These are phyloP conservation scores for Lagocephalus sceleratus DNA, from an alignment of 2,797 vertebrate species.

Conservation along the genomic window DNA sequence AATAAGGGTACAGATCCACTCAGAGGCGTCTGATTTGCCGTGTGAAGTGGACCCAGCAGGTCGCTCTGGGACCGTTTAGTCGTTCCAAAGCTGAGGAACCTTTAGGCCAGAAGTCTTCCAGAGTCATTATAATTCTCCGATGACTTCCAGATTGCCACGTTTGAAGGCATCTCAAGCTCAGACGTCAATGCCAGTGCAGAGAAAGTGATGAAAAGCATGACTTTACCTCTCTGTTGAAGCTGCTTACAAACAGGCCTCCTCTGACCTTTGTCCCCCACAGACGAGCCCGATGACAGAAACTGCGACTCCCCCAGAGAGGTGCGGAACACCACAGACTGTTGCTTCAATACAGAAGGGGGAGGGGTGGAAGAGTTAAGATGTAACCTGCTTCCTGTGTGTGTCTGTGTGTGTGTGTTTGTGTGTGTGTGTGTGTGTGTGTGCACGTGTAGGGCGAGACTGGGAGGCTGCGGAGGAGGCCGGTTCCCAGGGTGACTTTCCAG, in stretches of 20 bases:
- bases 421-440: slow-evolving; percentile 37
- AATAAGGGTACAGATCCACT: slow-evolving; percentile 63
- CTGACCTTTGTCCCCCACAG: slow-evolving; percentile 54
- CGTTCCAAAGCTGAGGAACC: slow-evolving; percentile 6
- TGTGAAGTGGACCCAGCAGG: background rate
- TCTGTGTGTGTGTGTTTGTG: slow-evolving; percentile 29
- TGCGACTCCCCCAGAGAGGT: slow-evolving; percentile 76
- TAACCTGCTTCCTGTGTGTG: slow-evolving; percentile 14
- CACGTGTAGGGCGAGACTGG: slow-evolving; percentile 76
- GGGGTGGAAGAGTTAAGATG: background rate
- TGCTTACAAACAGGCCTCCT: slow-evolving; percentile 58
- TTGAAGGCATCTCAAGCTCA: slow-evolving; percentile 23
- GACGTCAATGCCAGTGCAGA: slow-evolving; percentile 22
- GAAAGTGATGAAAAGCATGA: slow-evolving; percentile 50
- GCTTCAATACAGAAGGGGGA: slow-evolving; percentile 6
- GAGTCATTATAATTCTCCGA: slow-evolving; percentile 14
- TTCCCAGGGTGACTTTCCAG: slow-evolving; percentile 92
- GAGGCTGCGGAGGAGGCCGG: slow-evolving; percentile 88
- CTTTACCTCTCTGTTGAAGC: slow-evolving; percentile 46
- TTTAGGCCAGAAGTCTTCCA: background rate
- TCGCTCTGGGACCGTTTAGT: background rate
- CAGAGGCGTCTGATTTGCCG: background rate
- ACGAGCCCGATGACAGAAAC: slow-evolving; percentile 74
- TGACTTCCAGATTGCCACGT: slow-evolving; percentile 30
- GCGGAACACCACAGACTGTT: slow-evolving; percentile 28